Evolutionary conservation across 1,140 invertebrate genomes (phyloP).

Genomic region (Cardiocondyla obscurior): DNA sequence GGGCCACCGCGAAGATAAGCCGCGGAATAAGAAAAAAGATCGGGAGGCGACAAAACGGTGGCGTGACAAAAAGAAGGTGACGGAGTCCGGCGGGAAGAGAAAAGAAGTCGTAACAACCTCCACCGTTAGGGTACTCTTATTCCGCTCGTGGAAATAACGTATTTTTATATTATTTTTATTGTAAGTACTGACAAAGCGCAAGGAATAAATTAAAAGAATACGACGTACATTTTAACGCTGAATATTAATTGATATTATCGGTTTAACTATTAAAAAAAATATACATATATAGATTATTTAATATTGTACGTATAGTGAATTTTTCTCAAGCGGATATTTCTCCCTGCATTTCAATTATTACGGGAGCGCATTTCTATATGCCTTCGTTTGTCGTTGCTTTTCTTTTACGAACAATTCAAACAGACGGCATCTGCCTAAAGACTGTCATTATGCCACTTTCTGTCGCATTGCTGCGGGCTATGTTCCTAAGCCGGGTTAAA

Average conservation of each 20-base stretch:
- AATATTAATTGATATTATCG: no score
- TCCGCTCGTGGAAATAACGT: not conserved
- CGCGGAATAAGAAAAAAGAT: slow-evolving; percentile 49
- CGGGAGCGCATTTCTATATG: not conserved
- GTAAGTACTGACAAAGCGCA: no score
- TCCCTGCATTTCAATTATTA: not conserved
- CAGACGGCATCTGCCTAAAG: slow-evolving; percentile 46
- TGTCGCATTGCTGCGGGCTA: slow-evolving; percentile 43
- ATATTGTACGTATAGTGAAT: not conserved
- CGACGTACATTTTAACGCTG: no score
- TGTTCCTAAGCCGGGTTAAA: not conserved
- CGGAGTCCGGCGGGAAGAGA: slow-evolving; percentile 6
- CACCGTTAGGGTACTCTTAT: no score
- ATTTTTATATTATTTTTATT: no score
- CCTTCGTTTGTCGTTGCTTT: slow-evolving; percentile 12
- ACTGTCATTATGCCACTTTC: slow-evolving; percentile 7
- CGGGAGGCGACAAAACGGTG: slow-evolving; percentile 5
- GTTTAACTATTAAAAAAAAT: not conserved
- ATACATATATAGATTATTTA: not conserved
- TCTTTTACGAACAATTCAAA: slow-evolving; percentile 17
- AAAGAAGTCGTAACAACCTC: slow-evolving; percentile 63
- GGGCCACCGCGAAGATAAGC: slow-evolving; percentile 32
- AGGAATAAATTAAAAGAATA: no score
- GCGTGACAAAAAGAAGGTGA: not conserved
- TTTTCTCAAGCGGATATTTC: not conserved